A percentile compares a stretch with the other conserved stretches of the same genome.
These are phyloP conservation scores for Microtus richardsoni DNA, from an alignment of 2,113 vertebrate species.

Conservation along the genomic window DNA sequence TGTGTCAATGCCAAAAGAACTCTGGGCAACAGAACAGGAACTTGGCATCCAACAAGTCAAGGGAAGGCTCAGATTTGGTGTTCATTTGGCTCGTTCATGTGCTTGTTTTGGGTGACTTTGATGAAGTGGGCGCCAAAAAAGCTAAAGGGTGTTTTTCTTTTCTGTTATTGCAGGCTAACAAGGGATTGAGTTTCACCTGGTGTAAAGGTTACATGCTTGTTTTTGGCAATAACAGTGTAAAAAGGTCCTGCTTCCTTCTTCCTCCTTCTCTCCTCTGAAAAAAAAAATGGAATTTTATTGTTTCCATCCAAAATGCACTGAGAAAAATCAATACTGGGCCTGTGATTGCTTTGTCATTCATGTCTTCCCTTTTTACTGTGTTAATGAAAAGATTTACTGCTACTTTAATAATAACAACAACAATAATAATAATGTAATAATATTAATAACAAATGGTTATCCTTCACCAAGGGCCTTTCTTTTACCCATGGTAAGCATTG, in stretches of 20 bases:
- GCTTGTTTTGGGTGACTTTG: constrained; percentile 70
- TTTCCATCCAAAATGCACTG: constrained; percentile 6
- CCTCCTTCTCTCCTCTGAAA: background rate
- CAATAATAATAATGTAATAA: background rate
- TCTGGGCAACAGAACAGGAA: constrained; percentile 21
- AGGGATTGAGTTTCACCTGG: constrained; percentile 69
- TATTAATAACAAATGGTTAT: background rate
- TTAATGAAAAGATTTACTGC: constrained; percentile 31
- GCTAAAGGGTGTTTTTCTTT: constrained; percentile 46
- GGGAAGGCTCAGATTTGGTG: constrained; percentile 46
- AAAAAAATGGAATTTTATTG: background rate
- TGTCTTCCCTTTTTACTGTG: constrained; percentile 6
- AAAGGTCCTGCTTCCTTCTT: background rate
- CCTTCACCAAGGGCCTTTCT: background rate
- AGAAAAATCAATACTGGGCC: constrained; percentile 10
- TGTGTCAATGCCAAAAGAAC: background rate
- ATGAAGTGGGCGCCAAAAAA: constrained; percentile 49
- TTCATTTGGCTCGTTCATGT: constrained; percentile 60
- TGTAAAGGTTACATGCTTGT: constrained; percentile 64
- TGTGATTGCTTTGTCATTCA: constrained; percentile 39
- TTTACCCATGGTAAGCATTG: constrained; percentile 4
- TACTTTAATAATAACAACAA: constrained; percentile 19
- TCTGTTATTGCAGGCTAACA: constrained; percentile 71
- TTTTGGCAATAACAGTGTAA: constrained; percentile 53
- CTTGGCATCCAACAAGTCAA: constrained; percentile 50